phyloP scores from a whole-genome alignment of 37 sponge, comb jelly and placozoan species.

The Oopsacas minuta region DNA sequence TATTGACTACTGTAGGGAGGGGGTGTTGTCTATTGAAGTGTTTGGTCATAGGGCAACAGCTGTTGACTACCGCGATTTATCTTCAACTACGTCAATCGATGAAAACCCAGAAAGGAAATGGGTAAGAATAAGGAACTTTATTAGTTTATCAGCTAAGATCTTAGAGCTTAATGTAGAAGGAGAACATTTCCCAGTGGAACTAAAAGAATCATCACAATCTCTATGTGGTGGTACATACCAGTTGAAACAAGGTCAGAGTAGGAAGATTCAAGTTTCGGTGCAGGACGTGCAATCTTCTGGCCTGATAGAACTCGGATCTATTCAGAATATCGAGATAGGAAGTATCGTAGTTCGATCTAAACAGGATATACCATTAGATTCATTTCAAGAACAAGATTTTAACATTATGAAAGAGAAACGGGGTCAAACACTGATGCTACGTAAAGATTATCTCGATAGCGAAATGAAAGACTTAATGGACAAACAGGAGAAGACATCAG shows the following conservation, averaged over 20 bases:
- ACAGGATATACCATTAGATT: constrained; percentile 71
- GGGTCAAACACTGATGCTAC: constrained; percentile 65
- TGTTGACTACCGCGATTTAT: not conserved
- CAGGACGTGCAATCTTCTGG: constrained; percentile 20
- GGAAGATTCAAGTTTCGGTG: constrained; percentile 60
- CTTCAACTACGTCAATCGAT: not conserved
- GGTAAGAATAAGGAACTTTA: not conserved
- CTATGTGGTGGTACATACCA: constrained; percentile 79
- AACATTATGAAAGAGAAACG: constrained; percentile 68
- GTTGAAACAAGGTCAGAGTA: constrained; percentile 85
- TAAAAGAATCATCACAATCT: constrained; percentile 56
- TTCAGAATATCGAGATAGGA: constrained; percentile 61
- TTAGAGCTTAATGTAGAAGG: constrained; percentile 93
- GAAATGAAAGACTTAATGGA: constrained; percentile 76
- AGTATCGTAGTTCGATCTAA: constrained; percentile 59
- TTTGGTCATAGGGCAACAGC: constrained; percentile 66
- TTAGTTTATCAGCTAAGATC: constrained; percentile 81
- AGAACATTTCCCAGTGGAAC: constrained; percentile 79
- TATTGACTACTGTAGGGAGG: constrained; percentile 55
- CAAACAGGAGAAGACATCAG: constrained; percentile 37
- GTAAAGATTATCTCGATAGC: constrained; percentile 81
- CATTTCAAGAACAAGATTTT: constrained; percentile 66
- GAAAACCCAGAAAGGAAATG: not conserved
- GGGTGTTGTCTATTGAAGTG: constrained; percentile 77
- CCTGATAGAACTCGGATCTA: constrained; percentile 27